Evolutionary conservation across 1,140 invertebrate genomes (phyloP).

Genomic region (Tetraneura akinire): DNA sequence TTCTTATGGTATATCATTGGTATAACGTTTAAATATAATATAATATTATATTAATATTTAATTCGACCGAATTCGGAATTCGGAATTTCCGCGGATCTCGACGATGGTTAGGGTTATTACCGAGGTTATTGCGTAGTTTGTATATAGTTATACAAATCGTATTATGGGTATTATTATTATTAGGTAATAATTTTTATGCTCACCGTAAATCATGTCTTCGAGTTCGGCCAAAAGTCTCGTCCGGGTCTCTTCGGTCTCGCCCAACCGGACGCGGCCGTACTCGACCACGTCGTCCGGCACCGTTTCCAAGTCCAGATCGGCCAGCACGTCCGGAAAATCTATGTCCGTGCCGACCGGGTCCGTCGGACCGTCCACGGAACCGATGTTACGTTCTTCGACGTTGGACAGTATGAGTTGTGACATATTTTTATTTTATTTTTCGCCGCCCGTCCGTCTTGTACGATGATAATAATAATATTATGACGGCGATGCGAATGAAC

Average conservation of each 20-base stretch:
- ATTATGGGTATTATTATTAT: too few relatives aligned
- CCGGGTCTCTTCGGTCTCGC: slow-evolving; percentile 65
- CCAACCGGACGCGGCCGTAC: slow-evolving; percentile 60
- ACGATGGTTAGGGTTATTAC: too few relatives aligned
- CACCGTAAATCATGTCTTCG: slow-evolving; percentile 75
- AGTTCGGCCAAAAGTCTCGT: slow-evolving; percentile 68
- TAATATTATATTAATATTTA: too few relatives aligned
- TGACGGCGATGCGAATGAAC: not conserved
- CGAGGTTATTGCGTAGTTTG: too few relatives aligned
- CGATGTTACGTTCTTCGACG: not conserved
- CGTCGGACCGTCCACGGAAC: not conserved
- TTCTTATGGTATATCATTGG: too few relatives aligned
- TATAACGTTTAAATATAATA: too few relatives aligned
- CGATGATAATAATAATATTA: too few relatives aligned
- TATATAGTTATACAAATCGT: too few relatives aligned
- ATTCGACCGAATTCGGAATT: too few relatives aligned
- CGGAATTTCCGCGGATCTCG: too few relatives aligned
- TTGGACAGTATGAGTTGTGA: not conserved
- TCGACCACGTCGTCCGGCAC: slow-evolving; percentile 60
- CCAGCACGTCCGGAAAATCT: slow-evolving; percentile 58
- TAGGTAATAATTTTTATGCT: too few relatives aligned
- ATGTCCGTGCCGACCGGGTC: not conserved
- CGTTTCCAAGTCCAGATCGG: slow-evolving; percentile 59
- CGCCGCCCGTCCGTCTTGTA: not conserved
- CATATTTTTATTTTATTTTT: not conserved